These are phyloP conservation scores for Theropithecus gelada DNA, from an alignment of 2,113 vertebrate genomes.

Conservation along the genomic window DNA sequence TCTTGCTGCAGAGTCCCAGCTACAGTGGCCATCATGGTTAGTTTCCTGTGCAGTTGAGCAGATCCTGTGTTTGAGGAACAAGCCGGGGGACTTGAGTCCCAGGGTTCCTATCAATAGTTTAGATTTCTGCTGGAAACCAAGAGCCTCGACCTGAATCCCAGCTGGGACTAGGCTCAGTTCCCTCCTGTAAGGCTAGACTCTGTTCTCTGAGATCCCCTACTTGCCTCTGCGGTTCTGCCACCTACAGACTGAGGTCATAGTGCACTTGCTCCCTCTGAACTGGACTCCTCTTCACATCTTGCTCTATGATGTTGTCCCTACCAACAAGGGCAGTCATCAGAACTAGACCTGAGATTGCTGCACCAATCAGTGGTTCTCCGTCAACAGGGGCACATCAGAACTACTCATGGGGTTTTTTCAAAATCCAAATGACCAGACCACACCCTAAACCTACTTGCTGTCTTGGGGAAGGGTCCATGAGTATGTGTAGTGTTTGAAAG, in stretches of 20 bases:
- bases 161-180: not conserved
- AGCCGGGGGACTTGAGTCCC: not conserved
- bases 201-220: not conserved
- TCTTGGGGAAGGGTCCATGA: not conserved
- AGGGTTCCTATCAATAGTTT: not conserved
- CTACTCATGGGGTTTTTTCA: not conserved
- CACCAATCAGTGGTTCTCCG: not conserved
- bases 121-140: not conserved
- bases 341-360: not conserved
- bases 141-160: not conserved
- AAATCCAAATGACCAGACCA: not conserved
- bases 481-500: not conserved
- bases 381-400: not conserved
- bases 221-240: not conserved
- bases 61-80: not conserved
- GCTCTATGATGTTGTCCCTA: not conserved
- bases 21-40: not conserved
- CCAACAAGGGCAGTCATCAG: not conserved
- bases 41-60: not conserved
- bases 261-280: not conserved
- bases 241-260: not conserved
- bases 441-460: not conserved
- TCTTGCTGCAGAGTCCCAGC: not conserved
- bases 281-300: not conserved
- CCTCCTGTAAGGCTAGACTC: not conserved